phyloP scores from a whole-genome alignment of 1,140 invertebrate species.

The Phymorhynchus buccinoides region DNA sequence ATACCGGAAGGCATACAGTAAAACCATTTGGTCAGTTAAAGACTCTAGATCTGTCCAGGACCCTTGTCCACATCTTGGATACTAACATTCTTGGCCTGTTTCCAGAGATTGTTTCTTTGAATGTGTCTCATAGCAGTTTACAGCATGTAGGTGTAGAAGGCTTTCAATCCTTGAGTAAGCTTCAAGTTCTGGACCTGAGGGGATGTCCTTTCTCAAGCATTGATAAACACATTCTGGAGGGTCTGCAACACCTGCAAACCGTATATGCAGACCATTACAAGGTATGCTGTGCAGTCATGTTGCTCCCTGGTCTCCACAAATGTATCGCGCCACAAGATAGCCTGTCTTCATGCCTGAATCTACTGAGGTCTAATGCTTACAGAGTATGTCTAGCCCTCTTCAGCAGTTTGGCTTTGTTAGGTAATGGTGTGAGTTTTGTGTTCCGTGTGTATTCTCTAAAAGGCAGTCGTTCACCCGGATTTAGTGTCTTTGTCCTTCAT shows the following conservation, averaged over 20 bases:
- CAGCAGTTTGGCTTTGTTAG: not conserved
- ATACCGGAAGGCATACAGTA: slow-evolving; percentile 17
- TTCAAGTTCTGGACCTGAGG: slow-evolving; percentile 3
- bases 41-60: not conserved
- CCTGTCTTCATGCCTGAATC: not conserved
- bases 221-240: not conserved
- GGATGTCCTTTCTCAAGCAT: not conserved
- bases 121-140: not conserved
- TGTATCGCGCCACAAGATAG: not conserved
- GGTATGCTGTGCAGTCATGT: not conserved
- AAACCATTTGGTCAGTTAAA: not conserved
- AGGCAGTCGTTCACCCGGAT: not conserved
- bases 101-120: not conserved
- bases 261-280: not conserved
- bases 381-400: not conserved
- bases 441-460: not conserved
- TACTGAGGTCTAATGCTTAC: not conserved
- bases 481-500: slow-evolving; percentile 7
- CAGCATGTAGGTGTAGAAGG: not conserved
- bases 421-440: not conserved
- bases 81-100: not conserved
- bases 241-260: not conserved
- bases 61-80: not conserved
- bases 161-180: not conserved
- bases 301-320: not conserved